Conservation (phyloP, 1,140 invertebrate genomes). For the Hylaeus volcanicus region DNA sequence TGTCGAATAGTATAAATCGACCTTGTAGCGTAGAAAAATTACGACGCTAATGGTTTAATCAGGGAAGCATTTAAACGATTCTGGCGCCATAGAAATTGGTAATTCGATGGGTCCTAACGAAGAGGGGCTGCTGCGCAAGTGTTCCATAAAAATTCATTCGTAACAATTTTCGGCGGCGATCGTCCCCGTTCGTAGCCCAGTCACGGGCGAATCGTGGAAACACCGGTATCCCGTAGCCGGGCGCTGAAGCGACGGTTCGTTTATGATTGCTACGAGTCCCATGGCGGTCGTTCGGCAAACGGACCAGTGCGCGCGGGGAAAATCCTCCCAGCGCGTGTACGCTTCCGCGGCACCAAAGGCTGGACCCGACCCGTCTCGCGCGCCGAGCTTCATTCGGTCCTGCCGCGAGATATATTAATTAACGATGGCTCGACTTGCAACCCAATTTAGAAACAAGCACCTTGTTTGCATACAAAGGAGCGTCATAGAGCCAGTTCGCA, state of each 20-base stretch:
- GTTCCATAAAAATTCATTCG: conserved; percentile 29
- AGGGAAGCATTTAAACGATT: no score
- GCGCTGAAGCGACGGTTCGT: conserved; percentile 39
- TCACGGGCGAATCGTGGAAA: conserved; percentile 47
- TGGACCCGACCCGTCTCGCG: conserved; percentile 13
- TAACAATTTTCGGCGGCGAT: conserved; percentile 10
- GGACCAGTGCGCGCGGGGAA: conserved; percentile 9
- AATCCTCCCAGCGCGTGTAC: conserved; percentile 2
- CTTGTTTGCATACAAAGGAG: conserved; percentile 69
- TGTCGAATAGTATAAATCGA: no score
- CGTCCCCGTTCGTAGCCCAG: conserved; percentile 1
- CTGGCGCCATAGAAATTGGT: neutral
- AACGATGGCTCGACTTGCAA: conserved; percentile 67
- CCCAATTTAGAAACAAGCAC: conserved; percentile 71
- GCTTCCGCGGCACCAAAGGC: conserved; percentile 14
- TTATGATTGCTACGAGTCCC: conserved; percentile 72
- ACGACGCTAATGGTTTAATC: no score
- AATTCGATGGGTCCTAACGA: neutral
- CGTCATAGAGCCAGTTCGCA: conserved; percentile 44
- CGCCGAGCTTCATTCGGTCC: conserved; percentile 57
- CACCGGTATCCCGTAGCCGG: conserved; percentile 27
- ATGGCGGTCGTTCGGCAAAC: conserved; percentile 61
- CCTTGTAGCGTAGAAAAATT: no score
- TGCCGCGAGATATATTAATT: conserved; percentile 71
- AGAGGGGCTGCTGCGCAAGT: no score